Evolutionary conservation across 2,888 invertebrate genomes (phyloP), one percentile per base, ranked within the genome.

Genomic region (Dasysyrphus albostriatus): DNA sequence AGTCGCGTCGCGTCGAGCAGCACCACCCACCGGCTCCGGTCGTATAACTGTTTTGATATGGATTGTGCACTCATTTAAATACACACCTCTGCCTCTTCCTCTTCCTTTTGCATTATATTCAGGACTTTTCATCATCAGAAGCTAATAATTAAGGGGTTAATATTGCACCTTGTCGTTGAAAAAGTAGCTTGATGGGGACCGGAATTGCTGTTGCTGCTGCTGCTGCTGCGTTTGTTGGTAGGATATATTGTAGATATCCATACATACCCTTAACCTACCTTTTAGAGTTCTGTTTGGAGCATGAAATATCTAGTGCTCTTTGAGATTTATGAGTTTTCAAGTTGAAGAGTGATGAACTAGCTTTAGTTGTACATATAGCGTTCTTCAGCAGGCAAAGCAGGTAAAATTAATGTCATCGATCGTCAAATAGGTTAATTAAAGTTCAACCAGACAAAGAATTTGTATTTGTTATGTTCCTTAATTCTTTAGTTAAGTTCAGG

Each of bases 71-170:
- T 63, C 56, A 76, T 81, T 85, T 77, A 80, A 85, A 67, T 67
- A 63, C 47, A 58, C 70, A 67, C 49, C 16, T 10, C 16, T 16
- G 6, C 34, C 5, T 37, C 37, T 54, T 58, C 34, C 5, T 37
- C 37, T 54, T 58, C 16, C 32, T 8, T 70, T 51, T 16, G 16
- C 58, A 47, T 37, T 19, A 69, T 59, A 47, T 47, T 58, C 34
- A 83, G 80, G 81, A 72, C 67, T 75, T 70, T 73, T 81, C 81
- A 85, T 81, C 81, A 85, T 77, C 73, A 63, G 77, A 56, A 74
- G 78, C 85, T 83, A 78, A 87, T 87, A 87, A 87, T 87, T 87
- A 87, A 83, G 69, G 79, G 87, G 78, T 78, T 75, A 87, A 83
- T 79, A 79, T 82, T 76, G 77, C 65, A 70, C 77, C 65, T 34